Conservation (phyloP, 2,888 invertebrate genomes). For the Globia sparganii region DNA sequence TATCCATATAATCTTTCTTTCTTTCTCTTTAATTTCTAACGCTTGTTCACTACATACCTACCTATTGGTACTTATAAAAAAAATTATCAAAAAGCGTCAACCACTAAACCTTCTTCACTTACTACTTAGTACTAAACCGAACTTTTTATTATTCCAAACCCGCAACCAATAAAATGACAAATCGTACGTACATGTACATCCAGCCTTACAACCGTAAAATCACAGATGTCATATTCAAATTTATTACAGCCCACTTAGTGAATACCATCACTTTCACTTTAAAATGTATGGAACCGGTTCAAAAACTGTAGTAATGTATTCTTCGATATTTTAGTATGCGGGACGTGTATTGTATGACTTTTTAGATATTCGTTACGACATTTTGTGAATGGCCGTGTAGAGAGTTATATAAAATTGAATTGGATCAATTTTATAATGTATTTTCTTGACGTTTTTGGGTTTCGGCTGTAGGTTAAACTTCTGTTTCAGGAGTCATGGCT, state of each 20-base stretch:
- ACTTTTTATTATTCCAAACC: conserved; percentile 17
- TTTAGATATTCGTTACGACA: conserved; percentile 41
- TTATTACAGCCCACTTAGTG: conserved; percentile 61
- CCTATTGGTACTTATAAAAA: too few species aligned
- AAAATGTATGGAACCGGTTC: conserved; percentile 55
- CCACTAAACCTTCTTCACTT: background rate
- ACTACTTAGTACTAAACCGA: background rate
- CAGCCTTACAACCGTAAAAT: conserved; percentile 47
- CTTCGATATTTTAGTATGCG: conserved; percentile 54
- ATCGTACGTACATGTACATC: conserved; percentile 24
- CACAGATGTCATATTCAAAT: conserved; percentile 64
- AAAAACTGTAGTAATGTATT: conserved; percentile 57
- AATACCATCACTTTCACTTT: conserved; percentile 63
- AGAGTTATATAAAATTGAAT: conserved; percentile 28
- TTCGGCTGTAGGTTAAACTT: background rate
- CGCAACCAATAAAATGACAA: conserved; percentile 23
- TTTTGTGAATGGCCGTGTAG: conserved; percentile 3
- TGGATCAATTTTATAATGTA: conserved; percentile 15
- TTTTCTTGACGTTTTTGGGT: background rate
- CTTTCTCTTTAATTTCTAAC: background rate
- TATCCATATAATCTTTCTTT: background rate
- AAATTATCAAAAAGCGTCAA: background rate
- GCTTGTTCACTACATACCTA: background rate
- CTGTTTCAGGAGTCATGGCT: background rate
- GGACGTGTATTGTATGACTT: conserved; percentile 43